Evolutionary conservation across 2,113 vertebrate genomes (phyloP), one percentile per base, ranked within the genome.

Genomic region (Istiophorus platypterus): DNA sequence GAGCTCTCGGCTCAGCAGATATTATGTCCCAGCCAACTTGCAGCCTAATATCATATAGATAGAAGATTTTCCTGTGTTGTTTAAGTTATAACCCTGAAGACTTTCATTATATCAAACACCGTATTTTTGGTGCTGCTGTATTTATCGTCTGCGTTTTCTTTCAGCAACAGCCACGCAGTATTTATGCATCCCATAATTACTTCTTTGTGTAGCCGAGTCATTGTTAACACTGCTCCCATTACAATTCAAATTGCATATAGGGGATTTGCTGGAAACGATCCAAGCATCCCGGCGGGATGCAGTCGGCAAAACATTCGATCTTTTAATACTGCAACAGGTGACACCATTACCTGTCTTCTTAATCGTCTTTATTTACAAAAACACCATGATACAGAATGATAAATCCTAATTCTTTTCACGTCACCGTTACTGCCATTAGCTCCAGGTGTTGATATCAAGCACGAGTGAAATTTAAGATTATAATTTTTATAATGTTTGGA

Each of bases 1-100:
- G 42, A 78, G 68, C 68, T 62, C 68, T 67, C 13, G 51, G 42
- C 66, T 76, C 67, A 69, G 64, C 37, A 49, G 56, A 45, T 64
- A 76, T 62, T 34, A 52, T 17, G 51, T 37, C 41, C 57, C 45
- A 41, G 41, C 51, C 51, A 61, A 34, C 22, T 56, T 64, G 72
- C 47, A 70, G 22, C 39, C 63, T 47, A 37, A 49, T 26, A 68
- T 81, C 34, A 34, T 11, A 22, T 22, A 45, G 58, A 52, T 4
- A 42, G 29, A 73, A 52, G 29, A 2, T 26, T 57, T 66, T 27
- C 20, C 47, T 31, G 8, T 22, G 29, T 73, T 41, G 57, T 59
- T 34, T 59, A 59, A 59, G 4, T 59, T 59, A 31, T 59, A 31
- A 59, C 29, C 62, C 61, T 39, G 12, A 26, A 39, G 6, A 57